Base-by-base conservation (phyloP, 2,113 vertebrate genomes). In the Labrus mixtus region DNA sequence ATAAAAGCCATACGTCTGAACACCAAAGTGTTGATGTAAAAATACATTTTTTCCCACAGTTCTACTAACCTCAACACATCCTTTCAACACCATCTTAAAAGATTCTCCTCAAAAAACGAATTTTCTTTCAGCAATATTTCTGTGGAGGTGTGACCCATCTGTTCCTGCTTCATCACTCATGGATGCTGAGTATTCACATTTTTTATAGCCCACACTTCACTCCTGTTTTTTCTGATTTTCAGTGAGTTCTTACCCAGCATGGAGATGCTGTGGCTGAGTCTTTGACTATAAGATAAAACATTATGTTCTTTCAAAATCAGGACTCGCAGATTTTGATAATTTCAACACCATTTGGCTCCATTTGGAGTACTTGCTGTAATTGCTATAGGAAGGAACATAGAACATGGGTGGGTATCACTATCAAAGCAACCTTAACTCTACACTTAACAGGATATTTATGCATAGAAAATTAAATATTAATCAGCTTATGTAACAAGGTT, bases 71-170 rank as follows among this genome's bases (percentile, higher is more conserved):
- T 15, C 4, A 48, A 16, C 46, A 17, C 17, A 19, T 48, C 41
- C 46, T 8, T 70, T 25, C 11, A 57, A 3, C 23, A 25, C 16
- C 22, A 37, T 70, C 16, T 62, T n/a, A n/a, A 8, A 36, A 50
- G 55, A 16, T 1, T 2, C 1, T 10, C 9, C 15, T 16, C 4
- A 39, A 1, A 43, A 59, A 43, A 60, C 15, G 4, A 12, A 19
- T n/a, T 12, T 46, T 25, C 2, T 58, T 60, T 10, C 23, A 41
- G 33, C 10, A 46, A n/a, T 20, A 43, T 16, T 22, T 48, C 68
- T 56, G n/a, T n/a, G 1, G 56, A 67, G 62, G n/a, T 54, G 55
- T 57, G 46, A 62, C 57, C 56, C 69, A 68, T 68, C 39, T 73
- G 20, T 77, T 37, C 46, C 57, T 2, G 36, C 57, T 62, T 76